Evolutionary conservation across 1,140 invertebrate genomes (phyloP).

Genomic region (Theocolax elegans): DNA sequence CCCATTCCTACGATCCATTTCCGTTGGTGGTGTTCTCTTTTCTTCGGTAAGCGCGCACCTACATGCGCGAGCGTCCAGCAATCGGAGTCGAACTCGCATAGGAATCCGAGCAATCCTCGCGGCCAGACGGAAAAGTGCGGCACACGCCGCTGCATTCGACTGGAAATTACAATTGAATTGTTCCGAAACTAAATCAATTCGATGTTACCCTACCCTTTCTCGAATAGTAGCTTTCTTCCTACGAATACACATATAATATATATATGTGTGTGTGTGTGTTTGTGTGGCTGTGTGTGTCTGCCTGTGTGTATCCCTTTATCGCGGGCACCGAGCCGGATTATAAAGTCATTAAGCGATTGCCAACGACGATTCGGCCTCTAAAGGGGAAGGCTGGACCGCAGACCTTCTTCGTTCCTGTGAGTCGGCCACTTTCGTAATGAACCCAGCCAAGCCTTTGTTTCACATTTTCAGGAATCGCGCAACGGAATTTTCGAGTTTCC

Average conservation of each 20-base stretch:
- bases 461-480: neutral
- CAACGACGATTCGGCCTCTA: neutral
- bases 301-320: constrained; percentile 8
- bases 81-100: constrained; percentile 17
- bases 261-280: no score
- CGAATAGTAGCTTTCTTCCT: no score
- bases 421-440: neutral
- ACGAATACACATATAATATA: neutral
- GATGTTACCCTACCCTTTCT: neutral
- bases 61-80: neutral
- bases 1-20: constrained; percentile 25
- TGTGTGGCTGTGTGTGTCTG: no score
- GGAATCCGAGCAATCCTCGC: constrained; percentile 20
- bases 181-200: constrained; percentile 41
- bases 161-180: constrained; percentile 44
- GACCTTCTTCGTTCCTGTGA: neutral
- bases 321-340: neutral
- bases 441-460: neutral
- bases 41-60: neutral
- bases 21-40: constrained; percentile 17
- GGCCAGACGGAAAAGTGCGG: constrained; percentile 16
- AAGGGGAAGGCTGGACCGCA: neutral
- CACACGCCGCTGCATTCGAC: neutral
- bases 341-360: constrained; percentile 34
- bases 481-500: no score